phyloP scores from a whole-genome alignment of 1,140 invertebrate species.

The Heterodera schachtii region DNA sequence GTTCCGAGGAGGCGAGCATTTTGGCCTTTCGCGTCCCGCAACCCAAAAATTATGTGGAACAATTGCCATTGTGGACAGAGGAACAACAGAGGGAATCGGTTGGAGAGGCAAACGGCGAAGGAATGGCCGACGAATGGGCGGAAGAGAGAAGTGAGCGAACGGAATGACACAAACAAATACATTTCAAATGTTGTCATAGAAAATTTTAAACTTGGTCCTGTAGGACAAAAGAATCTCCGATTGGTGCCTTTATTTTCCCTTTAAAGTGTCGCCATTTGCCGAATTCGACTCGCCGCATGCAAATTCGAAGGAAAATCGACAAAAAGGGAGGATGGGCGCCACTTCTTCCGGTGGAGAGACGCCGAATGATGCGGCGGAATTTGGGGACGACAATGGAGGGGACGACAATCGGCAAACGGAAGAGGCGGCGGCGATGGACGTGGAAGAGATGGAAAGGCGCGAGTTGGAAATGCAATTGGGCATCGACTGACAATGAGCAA shows the following conservation, averaged over 20 bases:
- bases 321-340: not conserved
- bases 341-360: not conserved
- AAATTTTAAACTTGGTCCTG: no score
- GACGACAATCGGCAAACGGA: not conserved
- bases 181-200: no score
- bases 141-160: not conserved
- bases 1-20: slow-evolving; percentile 8
- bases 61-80: not conserved
- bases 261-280: not conserved
- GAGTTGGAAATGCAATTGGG: slow-evolving; percentile 8
- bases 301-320: no score
- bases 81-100: not conserved
- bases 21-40: slow-evolving; percentile 13
- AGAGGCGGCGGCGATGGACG: not conserved
- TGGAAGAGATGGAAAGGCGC: slow-evolving; percentile 3
- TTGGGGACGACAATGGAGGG: not conserved
- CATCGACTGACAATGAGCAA: not conserved
- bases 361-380: not conserved
- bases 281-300: not conserved
- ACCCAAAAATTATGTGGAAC: slow-evolving; percentile 1
- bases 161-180: not conserved
- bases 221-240: no score
- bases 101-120: not conserved
- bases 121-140: not conserved
- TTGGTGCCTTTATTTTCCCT: not conserved